Base-by-base conservation (phyloP, 1,140 invertebrate species). In the Zaprionus ornatus region DNA sequence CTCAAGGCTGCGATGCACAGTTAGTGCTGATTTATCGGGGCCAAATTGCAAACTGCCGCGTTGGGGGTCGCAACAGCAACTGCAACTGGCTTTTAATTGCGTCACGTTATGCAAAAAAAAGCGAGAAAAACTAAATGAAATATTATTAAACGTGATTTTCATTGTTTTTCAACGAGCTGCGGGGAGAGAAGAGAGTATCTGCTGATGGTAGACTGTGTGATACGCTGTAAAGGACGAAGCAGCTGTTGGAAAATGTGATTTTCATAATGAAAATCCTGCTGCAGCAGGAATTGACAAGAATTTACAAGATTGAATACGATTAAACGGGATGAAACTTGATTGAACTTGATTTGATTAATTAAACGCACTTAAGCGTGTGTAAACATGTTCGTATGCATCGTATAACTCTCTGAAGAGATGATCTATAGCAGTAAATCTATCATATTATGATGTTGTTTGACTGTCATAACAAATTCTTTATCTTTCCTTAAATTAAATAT, bases 51-150 rank as follows among this genome's bases (percentile, higher is more conserved):
- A 42, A 42, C n/a, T 17, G n/a, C 40, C 5, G n/a, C 40, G 4
- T 21, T 21, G 45, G 19, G 72, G 62, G 52, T 71, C 63, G 68
- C 52, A 55, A 37, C 25, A 1, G 25, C 37, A 40, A 40, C 6
- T 40, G 37, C 37, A n/a, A 42, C 77, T 87, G 61, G 59, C 55
- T 62, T 72, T 83, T 83, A 87, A 83, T 82, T 69, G 65, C 67
- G 27, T 62, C 70, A 81, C 70, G 79, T 80, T 84, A 80, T 76
- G 71, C 48, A 68, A 64, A 72, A 40, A 59, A 60, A 56, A 27
- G 3, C 1, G 5, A 55, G 55, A 9, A 21, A 50, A 48, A 48
- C 9, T 3, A 19, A 10, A 48, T 4, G 12, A 56, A 35, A 35
- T 19, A 61, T 62, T 52, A 15, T 40, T n/a, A 37, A 74, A 48